These are phyloP conservation scores for Pimephales promelas DNA, from an alignment of 2,113 vertebrate species.

Conservation along the genomic window DNA sequence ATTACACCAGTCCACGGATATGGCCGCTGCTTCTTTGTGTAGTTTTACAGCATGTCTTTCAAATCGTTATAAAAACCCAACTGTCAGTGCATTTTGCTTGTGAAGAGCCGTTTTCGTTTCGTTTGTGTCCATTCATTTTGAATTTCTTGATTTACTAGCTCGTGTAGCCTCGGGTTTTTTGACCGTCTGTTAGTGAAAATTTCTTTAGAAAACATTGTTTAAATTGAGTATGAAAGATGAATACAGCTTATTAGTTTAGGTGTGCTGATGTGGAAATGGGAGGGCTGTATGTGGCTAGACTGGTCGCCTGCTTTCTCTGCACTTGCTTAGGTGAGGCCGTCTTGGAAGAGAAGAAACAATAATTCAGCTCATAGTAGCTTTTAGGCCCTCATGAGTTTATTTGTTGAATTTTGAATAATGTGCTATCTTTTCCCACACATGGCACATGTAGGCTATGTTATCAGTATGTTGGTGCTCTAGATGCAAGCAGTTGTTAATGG, in stretches of 20 bases:
- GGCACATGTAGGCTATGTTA: not conserved
- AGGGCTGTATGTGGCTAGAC: slow-evolving; percentile 19
- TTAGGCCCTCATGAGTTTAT: not conserved
- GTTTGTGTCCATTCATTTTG: slow-evolving; percentile 24
- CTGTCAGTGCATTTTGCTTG: slow-evolving; percentile 8
- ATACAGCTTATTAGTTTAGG: slow-evolving; percentile 20
- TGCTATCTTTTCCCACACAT: not conserved
- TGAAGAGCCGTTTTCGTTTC: not conserved
- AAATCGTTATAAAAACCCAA: not conserved
- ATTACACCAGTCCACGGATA: slow-evolving; percentile 49
- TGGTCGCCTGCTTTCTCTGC: not conserved
- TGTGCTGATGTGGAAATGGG: not conserved
- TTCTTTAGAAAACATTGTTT: not conserved
- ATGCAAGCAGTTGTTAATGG: not conserved
- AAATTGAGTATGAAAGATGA: not conserved
- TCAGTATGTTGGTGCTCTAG: not conserved
- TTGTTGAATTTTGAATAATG: not conserved
- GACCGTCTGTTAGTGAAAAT: not conserved
- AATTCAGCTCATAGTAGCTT: not conserved
- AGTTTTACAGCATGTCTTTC: slow-evolving; percentile 5
- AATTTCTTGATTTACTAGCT: slow-evolving; percentile 14
- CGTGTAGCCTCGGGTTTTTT: not conserved
- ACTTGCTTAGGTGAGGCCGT: slow-evolving; percentile 15
- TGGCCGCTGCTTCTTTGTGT: slow-evolving; percentile 35
- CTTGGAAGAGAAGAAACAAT: slow-evolving; percentile 12